A percentile compares a stretch with the other conserved stretches of the same genome.
These are phyloP conservation scores for Euplexia lucipara DNA, from an alignment of 2,888 invertebrate species.

Conservation along the genomic window DNA sequence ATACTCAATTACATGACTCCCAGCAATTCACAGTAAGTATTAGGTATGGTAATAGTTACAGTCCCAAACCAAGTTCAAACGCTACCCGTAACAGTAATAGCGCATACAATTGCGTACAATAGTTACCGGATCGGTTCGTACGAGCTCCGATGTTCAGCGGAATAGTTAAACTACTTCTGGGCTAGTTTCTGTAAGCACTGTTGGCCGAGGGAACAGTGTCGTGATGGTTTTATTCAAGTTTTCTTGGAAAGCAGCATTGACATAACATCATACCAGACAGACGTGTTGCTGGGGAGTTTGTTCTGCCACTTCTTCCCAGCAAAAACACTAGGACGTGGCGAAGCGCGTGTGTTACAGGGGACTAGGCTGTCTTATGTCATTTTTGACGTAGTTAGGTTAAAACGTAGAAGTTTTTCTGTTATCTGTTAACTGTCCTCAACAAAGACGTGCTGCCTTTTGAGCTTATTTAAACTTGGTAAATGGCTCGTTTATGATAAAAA, in stretches of 20 bases:
- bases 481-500: too few relatives aligned
- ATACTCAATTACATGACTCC: not conserved
- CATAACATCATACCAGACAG: too few relatives aligned
- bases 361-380: too few relatives aligned
- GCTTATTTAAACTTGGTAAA: too few relatives aligned
- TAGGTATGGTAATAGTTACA: constrained; percentile 46
- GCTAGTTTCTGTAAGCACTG: constrained; percentile 54
- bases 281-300: too few relatives aligned
- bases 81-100: constrained; percentile 42
- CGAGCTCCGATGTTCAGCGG: constrained; percentile 54
- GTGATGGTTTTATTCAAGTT: not conserved
- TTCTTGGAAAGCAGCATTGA: not conserved
- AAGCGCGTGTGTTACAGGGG: not conserved
- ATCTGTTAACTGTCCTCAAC: too few relatives aligned
- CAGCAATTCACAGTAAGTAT: constrained; percentile 25
- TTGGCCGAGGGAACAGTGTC: constrained; percentile 23
- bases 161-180: constrained; percentile 62
- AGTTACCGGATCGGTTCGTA: constrained; percentile 55
- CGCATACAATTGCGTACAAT: constrained; percentile 53
- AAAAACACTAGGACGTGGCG: too few relatives aligned
- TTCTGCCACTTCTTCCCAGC: too few relatives aligned
- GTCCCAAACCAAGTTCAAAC: constrained; percentile 39
- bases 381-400: too few relatives aligned
- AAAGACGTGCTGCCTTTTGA: too few relatives aligned
- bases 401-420: too few relatives aligned